phyloP scores from a whole-genome alignment of 2,888 invertebrate genomes.

The Athripsodes cinereus region DNA sequence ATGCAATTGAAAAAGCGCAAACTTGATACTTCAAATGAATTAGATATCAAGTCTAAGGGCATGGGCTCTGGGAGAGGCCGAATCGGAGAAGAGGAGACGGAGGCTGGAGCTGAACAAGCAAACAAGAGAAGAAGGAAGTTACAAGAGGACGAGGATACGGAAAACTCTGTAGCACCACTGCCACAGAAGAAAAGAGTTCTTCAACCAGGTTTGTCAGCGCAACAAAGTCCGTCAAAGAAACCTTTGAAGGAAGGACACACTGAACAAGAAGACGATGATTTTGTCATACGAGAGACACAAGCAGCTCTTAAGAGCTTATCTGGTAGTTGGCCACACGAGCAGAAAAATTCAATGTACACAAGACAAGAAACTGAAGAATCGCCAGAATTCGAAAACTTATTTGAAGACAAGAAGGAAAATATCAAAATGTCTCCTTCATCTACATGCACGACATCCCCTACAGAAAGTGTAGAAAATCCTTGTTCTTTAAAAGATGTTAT shows the following conservation, averaged over 20 bases:
- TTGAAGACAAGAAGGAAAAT: constrained; percentile 72
- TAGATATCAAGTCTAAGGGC: constrained; percentile 44
- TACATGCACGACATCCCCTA: constrained; percentile 52
- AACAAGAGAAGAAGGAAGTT: constrained; percentile 37
- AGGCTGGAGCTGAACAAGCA: constrained; percentile 43
- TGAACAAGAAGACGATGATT: constrained; percentile 68
- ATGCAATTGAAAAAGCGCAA: constrained; percentile 67
- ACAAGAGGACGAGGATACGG: constrained; percentile 39
- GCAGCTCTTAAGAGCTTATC: constrained; percentile 82
- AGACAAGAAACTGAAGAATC: constrained; percentile 68
- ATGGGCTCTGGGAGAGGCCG: constrained; percentile 35
- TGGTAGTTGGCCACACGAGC: constrained; percentile 74
- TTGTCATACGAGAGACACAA: constrained; percentile 80
- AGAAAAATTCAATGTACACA: constrained; percentile 57
- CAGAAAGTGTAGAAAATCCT: constrained; percentile 52
- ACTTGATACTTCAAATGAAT: constrained; percentile 56
- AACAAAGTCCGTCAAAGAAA: constrained; percentile 41
- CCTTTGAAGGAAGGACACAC: constrained; percentile 31
- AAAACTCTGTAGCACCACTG: constrained; percentile 39
- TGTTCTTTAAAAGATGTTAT: constrained; percentile 63
- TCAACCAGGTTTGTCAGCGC: constrained; percentile 37
- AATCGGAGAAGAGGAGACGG: constrained; percentile 40
- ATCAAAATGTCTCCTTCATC: constrained; percentile 60
- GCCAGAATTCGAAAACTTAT: constrained; percentile 76
- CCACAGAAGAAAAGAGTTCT: constrained; percentile 53